Percentiles rank a stretch among this genome's conserved stretches.
Evolutionary conservation across 2,113 vertebrate species (phyloP).

Genomic region (Onychostruthus taczanowskii): DNA sequence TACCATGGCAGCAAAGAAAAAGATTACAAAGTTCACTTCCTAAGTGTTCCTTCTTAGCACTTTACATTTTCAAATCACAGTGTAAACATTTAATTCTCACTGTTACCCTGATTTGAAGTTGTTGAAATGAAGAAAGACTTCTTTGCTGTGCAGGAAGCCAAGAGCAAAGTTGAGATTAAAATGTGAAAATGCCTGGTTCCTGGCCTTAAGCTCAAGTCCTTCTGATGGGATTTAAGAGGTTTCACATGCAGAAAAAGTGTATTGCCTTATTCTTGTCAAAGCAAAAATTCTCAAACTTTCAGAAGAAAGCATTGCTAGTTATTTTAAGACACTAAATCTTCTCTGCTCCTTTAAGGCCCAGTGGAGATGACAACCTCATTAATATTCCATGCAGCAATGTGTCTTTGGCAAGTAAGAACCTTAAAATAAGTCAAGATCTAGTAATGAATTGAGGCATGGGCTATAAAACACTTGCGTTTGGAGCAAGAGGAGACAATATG

Average conservation of each 20-base stretch:
- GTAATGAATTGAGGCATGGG: background rate
- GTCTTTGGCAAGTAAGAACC: background rate
- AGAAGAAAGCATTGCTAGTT: background rate
- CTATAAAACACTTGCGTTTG: background rate
- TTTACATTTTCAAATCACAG: slow-evolving; percentile 42
- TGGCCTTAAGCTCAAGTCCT: background rate
- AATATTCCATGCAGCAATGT: background rate
- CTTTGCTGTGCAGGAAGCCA: slow-evolving; percentile 28
- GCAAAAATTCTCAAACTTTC: background rate
- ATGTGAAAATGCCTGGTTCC: background rate
- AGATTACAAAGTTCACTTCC: slow-evolving; percentile 46
- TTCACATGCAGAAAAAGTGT: slow-evolving; percentile 1
- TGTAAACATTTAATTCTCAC: slow-evolving; percentile 50
- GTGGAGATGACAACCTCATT: background rate
- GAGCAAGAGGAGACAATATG: background rate
- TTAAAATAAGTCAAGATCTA: background rate
- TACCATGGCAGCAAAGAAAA: slow-evolving; percentile 20
- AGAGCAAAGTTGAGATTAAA: slow-evolving; percentile 19
- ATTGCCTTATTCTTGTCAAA: slow-evolving; percentile 8
- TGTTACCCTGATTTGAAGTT: slow-evolving; percentile 21
- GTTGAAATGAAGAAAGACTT: slow-evolving; percentile 46
- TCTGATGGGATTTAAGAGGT: background rate
- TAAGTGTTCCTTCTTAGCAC: slow-evolving; percentile 26
- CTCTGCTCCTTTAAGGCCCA: background rate
- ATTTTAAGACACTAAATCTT: background rate